These are phyloP conservation scores for Corythornis madagascariensis DNA, from an alignment of 2,113 vertebrate genomes.

Conservation along the genomic window DNA sequence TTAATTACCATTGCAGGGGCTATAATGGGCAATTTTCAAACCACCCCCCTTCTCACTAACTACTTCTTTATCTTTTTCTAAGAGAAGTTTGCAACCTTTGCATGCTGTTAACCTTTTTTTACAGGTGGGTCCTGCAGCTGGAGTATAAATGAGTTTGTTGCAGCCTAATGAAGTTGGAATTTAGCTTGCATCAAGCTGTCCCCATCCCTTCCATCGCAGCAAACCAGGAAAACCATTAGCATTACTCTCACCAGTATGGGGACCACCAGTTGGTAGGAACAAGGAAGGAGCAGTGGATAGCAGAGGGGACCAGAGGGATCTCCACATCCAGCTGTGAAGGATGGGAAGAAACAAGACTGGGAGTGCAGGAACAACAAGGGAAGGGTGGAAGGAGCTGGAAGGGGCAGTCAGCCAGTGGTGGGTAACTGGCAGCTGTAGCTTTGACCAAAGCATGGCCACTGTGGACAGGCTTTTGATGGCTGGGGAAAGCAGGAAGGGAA, in stretches of 20 bases:
- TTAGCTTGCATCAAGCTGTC: too few relatives aligned
- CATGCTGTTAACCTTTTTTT: too few relatives aligned
- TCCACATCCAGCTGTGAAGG: background rate
- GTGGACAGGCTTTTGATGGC: background rate
- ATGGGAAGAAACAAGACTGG: background rate
- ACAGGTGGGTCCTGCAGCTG: too few relatives aligned
- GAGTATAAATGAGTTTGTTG: too few relatives aligned
- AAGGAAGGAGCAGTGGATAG: background rate
- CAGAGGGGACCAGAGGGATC: background rate
- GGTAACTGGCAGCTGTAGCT: background rate
- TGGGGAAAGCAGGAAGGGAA: background rate
- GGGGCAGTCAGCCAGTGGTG: background rate
- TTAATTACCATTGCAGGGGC: too few relatives aligned
- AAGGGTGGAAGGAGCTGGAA: background rate
- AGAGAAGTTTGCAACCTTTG: too few relatives aligned
- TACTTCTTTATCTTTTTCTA: too few relatives aligned
- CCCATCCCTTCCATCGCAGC: too few relatives aligned
- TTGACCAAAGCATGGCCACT: background rate
- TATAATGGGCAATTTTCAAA: too few relatives aligned
- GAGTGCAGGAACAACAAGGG: accelerated
- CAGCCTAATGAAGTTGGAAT: too few relatives aligned
- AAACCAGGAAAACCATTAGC: background rate
- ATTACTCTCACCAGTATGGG: background rate
- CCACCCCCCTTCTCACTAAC: too few relatives aligned
- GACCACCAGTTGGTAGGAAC: background rate